Percentiles rank a stretch among this genome's conserved stretches.
These are phyloP conservation scores for Cyanoliseus patagonus DNA, from an alignment of 2,113 vertebrate genomes.

Conservation along the genomic window DNA sequence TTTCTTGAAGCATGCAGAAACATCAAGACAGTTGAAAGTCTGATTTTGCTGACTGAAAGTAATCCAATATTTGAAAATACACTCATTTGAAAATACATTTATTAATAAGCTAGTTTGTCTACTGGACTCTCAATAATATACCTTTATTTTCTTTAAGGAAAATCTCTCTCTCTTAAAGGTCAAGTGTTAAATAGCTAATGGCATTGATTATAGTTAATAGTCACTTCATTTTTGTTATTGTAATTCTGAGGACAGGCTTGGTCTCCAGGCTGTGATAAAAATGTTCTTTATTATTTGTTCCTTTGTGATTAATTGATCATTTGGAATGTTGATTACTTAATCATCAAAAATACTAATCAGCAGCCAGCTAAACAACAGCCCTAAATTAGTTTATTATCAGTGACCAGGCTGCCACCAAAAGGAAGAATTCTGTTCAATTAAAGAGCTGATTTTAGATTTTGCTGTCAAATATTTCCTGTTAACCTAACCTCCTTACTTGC, in stretches of 20 bases:
- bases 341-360: slow-evolving; percentile 44
- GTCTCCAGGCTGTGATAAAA: slow-evolving; percentile 47
- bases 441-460: not conserved
- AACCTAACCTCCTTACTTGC: not conserved
- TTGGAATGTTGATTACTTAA: slow-evolving; percentile 49
- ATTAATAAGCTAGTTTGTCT: not conserved
- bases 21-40: not conserved
- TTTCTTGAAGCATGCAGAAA: not conserved
- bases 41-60: not conserved
- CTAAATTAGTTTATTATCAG: not conserved
- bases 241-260: slow-evolving; percentile 15
- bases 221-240: slow-evolving; percentile 28
- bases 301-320: slow-evolving; percentile 49
- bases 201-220: not conserved
- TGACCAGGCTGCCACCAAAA: not conserved
- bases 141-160: not conserved
- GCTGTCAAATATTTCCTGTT: not conserved
- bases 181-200: slow-evolving; percentile 22
- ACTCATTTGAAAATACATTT: not conserved
- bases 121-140: not conserved
- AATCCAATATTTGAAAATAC: not conserved
- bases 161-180: slow-evolving; percentile 14
- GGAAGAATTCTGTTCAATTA: not conserved
- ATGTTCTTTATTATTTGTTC: slow-evolving; percentile 29
- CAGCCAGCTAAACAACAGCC: slow-evolving; percentile 6